Conservation (phyloP, 2,113 vertebrate genomes). For the Tychaedon coryphoeus region DNA sequence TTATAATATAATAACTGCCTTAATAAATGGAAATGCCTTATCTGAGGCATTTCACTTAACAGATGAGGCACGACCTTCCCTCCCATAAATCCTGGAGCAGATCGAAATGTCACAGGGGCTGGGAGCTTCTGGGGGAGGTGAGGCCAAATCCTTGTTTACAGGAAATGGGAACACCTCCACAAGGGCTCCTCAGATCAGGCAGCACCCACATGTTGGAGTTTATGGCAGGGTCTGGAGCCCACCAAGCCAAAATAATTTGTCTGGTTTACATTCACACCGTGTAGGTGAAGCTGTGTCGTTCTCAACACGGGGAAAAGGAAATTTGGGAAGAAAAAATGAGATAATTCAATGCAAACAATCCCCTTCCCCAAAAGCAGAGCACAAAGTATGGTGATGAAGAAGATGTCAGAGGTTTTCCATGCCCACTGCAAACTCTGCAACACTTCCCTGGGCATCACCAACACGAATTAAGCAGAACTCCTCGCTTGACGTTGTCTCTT, state of each 20-base stretch:
- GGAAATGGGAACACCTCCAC: neutral
- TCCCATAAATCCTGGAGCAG: neutral
- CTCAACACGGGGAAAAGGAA: neutral
- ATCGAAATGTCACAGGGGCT: neutral
- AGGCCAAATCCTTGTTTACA: neutral
- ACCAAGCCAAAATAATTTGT: neutral
- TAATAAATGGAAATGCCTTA: conserved; percentile 32
- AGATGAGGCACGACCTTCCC: neutral
- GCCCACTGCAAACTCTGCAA: neutral
- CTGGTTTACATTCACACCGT: neutral
- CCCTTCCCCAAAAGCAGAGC: neutral
- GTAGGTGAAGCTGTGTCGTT: neutral
- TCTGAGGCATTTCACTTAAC: neutral
- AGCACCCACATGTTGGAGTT: neutral
- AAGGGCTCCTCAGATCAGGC: neutral
- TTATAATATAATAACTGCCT: conserved; percentile 37
- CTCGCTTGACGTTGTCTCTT: neutral
- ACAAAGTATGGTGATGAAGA: neutral
- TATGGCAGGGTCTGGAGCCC: neutral
- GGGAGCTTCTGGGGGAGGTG: neutral
- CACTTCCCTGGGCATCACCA: neutral
- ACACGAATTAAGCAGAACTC: neutral
- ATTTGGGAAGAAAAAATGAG: neutral
- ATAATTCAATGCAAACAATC: neutral
- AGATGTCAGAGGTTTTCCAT: neutral